Evolutionary conservation across 2,888 invertebrate genomes (phyloP).

Genomic region (Odontocolon sp.): DNA sequence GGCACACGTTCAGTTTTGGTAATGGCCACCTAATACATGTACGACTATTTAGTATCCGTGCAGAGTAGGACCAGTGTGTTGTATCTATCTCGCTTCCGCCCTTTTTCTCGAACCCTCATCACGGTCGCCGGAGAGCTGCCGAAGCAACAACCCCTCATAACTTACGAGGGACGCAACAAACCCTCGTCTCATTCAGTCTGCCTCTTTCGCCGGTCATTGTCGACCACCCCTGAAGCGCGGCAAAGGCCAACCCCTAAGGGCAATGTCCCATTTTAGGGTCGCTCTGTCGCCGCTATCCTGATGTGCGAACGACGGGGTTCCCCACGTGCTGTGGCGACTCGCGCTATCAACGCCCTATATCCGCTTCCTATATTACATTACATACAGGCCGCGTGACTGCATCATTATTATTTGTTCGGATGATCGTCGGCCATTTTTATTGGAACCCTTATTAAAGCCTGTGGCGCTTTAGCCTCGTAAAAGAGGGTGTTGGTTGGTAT

Average conservation of each 20-base stretch:
- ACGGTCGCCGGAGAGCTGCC: slow-evolving; percentile 16
- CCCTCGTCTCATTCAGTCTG: slow-evolving; percentile 14
- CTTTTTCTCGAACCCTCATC: slow-evolving; percentile 16
- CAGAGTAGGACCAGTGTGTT: slow-evolving; percentile 44
- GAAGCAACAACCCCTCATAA: slow-evolving; percentile 52
- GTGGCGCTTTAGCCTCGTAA: slow-evolving; percentile 25
- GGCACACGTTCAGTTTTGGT: slow-evolving; percentile 56
- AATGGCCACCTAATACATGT: slow-evolving; percentile 64
- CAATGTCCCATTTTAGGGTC: slow-evolving; percentile 53
- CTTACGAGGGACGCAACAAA: no score
- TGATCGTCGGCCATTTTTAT: slow-evolving; percentile 46
- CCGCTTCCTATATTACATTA: slow-evolving; percentile 47
- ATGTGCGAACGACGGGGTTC: no score
- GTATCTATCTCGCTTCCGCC: background rate
- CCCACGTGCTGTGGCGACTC: slow-evolving; percentile 54
- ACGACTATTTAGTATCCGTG: slow-evolving; percentile 62
- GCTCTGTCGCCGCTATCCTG: slow-evolving; percentile 32
- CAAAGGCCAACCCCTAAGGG: slow-evolving; percentile 52
- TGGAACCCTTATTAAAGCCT: slow-evolving; percentile 33
- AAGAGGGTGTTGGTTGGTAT: background rate
- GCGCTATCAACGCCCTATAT: slow-evolving; percentile 60
- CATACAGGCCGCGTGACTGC: slow-evolving; percentile 45
- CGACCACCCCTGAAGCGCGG: slow-evolving; percentile 49
- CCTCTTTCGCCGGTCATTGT: slow-evolving; percentile 59
- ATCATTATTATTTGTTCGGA: slow-evolving; percentile 54